A percentile compares a stretch with the other conserved stretches of the same genome.
Evolutionary conservation across 1,140 invertebrate species (phyloP).

Genomic region (Zaprionus ghesquierei): DNA sequence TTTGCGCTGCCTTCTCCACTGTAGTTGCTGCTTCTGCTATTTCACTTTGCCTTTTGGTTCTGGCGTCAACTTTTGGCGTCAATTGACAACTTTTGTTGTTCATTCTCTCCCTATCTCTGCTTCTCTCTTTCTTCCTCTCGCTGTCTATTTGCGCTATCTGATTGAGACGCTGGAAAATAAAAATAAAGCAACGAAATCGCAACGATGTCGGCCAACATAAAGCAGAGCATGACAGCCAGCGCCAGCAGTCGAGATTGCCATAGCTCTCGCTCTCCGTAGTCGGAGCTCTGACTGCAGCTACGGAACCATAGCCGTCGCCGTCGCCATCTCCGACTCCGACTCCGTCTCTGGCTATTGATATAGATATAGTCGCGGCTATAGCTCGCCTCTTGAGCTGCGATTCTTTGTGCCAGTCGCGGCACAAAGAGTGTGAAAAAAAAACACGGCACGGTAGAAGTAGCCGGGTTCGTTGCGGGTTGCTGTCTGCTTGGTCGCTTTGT

Average conservation of each 20-base stretch:
- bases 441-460: not conserved
- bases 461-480: not conserved
- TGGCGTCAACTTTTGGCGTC: slow-evolving; percentile 73
- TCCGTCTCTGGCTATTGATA: not conserved
- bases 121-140: slow-evolving; percentile 6
- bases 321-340: not conserved
- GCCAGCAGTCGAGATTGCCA: slow-evolving; percentile 64
- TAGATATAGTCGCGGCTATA: slow-evolving; percentile 27
- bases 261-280: slow-evolving; percentile 3
- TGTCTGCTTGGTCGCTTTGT: not conserved
- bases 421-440: slow-evolving; percentile 8
- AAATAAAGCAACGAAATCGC: slow-evolving; percentile 15
- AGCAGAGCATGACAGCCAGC: slow-evolving; percentile 41
- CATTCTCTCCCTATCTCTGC: slow-evolving; percentile 2
- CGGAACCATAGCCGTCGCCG: too few relatives aligned
- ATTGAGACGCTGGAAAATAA: slow-evolving; percentile 65
- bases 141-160: slow-evolving; percentile 58
- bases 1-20: not conserved
- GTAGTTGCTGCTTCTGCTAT: slow-evolving; percentile 25
- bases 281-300: not conserved
- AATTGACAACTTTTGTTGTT: slow-evolving; percentile 76
- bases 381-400: not conserved
- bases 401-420: slow-evolving; percentile 10
- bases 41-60: slow-evolving; percentile 50
- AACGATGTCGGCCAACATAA: slow-evolving; percentile 35